Percentiles rank a stretch among this genome's conserved stretches.
phyloP scores from a whole-genome alignment of 1,140 invertebrate species.

The Lordiphosa clarofinis region DNA sequence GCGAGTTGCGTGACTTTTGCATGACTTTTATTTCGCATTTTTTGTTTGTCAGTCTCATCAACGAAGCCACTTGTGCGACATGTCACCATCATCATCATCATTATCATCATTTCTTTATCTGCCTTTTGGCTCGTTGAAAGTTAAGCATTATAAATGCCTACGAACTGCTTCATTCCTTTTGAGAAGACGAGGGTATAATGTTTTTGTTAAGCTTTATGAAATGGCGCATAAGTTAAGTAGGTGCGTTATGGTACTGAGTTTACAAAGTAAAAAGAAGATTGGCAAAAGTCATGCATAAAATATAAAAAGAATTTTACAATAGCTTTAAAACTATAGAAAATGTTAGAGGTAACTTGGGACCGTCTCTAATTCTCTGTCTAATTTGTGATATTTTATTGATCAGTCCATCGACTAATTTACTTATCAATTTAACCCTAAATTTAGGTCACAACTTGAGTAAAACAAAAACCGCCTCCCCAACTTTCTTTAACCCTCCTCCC shows the following conservation, averaged over 20 bases:
- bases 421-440: no score
- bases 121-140: constrained; percentile 31
- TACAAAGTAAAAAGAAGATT: no score
- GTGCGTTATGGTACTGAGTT: background rate
- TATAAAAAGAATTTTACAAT: no score
- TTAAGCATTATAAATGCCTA: constrained; percentile 48
- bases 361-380: no score
- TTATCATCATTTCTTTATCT: constrained; percentile 12
- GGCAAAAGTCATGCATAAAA: no score
- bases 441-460: no score
- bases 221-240: constrained; percentile 62
- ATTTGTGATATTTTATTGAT: no score
- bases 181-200: background rate
- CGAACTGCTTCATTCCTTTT: constrained; percentile 20
- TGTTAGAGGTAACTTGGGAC: no score
- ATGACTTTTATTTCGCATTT: constrained; percentile 38
- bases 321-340: no score
- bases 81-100: constrained; percentile 38
- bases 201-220: constrained; percentile 50
- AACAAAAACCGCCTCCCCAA: constrained; percentile 22
- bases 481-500: constrained; percentile 1
- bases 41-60: constrained; percentile 35
- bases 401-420: no score
- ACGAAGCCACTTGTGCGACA: constrained; percentile 46
- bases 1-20: constrained; percentile 65